These are phyloP conservation scores for Denticeps clupeoides DNA, from an alignment of 2,797 vertebrate species.

Conservation along the genomic window DNA sequence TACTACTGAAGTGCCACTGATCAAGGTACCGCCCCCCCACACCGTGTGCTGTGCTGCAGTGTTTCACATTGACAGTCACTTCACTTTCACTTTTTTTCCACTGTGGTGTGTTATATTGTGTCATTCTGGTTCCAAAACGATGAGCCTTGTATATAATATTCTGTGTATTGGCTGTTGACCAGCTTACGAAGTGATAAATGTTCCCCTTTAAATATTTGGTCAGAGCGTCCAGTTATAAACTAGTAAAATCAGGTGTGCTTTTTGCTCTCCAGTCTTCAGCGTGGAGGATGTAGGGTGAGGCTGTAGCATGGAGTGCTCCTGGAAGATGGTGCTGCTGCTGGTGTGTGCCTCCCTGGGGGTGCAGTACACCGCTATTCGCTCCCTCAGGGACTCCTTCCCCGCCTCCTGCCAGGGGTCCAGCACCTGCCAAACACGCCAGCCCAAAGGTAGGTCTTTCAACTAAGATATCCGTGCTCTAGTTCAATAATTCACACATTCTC, in stretches of 20 bases:
- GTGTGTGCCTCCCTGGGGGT: constrained; percentile 64
- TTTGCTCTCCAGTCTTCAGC: constrained; percentile 29
- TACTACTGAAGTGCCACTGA: too few relatives aligned
- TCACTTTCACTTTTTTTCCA: too few relatives aligned
- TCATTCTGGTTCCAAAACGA: too few relatives aligned
- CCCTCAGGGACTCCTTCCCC: constrained; percentile 56
- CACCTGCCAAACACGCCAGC: constrained; percentile 48
- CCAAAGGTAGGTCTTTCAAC: constrained; percentile 44
- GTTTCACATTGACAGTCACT: too few relatives aligned
- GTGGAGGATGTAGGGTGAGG: constrained; percentile 48
- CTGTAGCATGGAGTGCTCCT: constrained; percentile 68
- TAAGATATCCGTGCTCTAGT: not conserved
- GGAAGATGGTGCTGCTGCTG: constrained; percentile 68
- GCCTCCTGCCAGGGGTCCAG: constrained; percentile 51
- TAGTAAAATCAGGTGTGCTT: not conserved
- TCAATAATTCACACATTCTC: not conserved
- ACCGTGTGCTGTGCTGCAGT: too few relatives aligned
- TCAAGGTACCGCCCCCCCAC: too few relatives aligned
- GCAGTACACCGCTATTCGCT: constrained; percentile 69
- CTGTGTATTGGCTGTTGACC: too few relatives aligned
- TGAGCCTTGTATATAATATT: too few relatives aligned
- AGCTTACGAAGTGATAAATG: too few relatives aligned
- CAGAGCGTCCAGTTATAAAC: too few relatives aligned
- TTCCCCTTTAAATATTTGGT: too few relatives aligned
- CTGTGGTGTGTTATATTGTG: too few relatives aligned